phyloP scores from a whole-genome alignment of 2,888 invertebrate species.

The Carcina quercana region DNA sequence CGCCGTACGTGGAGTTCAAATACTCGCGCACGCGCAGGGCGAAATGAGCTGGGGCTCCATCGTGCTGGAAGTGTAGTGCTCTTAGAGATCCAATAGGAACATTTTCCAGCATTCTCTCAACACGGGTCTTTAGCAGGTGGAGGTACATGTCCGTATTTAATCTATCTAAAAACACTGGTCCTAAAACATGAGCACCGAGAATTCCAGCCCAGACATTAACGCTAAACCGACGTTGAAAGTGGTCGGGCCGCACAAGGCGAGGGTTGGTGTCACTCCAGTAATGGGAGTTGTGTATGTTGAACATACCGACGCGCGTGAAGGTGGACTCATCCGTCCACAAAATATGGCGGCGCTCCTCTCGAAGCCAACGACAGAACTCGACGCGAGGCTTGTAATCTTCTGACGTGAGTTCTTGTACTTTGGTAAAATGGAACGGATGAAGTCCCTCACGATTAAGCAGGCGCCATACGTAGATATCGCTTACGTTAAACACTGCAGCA shows the following conservation, averaged over 20 bases:
- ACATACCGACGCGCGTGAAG: not conserved
- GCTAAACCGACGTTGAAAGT: not conserved
- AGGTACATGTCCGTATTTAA: not conserved
- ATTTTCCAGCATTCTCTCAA: not conserved
- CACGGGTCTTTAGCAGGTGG: not conserved
- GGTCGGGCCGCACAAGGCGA: not conserved
- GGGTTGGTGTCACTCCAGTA: not conserved
- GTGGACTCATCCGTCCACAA: not conserved
- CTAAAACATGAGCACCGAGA: not conserved
- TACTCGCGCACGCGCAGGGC: not conserved
- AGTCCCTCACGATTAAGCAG: not conserved
- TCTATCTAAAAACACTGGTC: not conserved
- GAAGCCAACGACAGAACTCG: not conserved
- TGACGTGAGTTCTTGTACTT: not conserved
- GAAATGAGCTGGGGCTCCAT: not conserved
- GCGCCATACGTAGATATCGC: not conserved
- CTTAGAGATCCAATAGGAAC: not conserved
- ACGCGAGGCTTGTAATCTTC: not conserved
- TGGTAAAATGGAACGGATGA: not conserved
- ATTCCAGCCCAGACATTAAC: not conserved
- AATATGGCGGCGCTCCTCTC: not conserved
- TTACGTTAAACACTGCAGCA: not conserved
- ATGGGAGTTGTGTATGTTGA: not conserved
- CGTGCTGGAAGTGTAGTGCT: not conserved
- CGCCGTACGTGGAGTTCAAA: not conserved